A percentile compares a stretch with the other conserved stretches of the same genome.
phyloP scores from a whole-genome alignment of 2,113 vertebrate species.

The Cynoglossus semilaevis region DNA sequence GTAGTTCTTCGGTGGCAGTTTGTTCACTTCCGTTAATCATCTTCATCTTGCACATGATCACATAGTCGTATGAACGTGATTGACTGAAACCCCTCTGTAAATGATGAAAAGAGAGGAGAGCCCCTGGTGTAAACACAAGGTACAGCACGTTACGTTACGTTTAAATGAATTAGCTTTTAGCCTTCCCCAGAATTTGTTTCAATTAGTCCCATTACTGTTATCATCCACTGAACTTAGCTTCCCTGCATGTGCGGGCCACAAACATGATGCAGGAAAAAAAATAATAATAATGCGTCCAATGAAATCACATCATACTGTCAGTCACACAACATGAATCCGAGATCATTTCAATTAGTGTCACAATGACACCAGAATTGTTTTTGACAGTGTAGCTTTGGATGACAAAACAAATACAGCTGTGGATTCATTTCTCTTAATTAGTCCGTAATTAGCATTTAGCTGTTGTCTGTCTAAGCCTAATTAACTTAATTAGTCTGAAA shows the following conservation, averaged over 20 bases:
- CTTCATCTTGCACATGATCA: no score
- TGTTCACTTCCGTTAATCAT: no score
- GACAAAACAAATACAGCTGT: conserved; percentile 63
- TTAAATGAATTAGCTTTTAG: conserved; percentile 6
- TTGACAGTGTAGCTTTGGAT: conserved; percentile 51
- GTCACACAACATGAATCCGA: conserved; percentile 46
- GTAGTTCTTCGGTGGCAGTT: no score
- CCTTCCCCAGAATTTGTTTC: conserved; percentile 10
- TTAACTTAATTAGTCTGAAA: conserved; percentile 66
- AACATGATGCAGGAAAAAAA: conserved; percentile 18
- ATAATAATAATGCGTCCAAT: conserved; percentile 5
- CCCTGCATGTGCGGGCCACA: no score
- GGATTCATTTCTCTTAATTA: conserved; percentile 68
- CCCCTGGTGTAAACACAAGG: not conserved
- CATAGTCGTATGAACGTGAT: no score
- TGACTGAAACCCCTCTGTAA: no score
- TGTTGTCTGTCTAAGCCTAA: conserved; percentile 67
- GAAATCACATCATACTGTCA: conserved; percentile 33
- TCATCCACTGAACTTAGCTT: conserved; percentile 8
- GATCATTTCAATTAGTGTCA: conserved; percentile 43
- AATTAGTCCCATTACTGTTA: conserved; percentile 6
- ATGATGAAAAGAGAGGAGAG: no score
- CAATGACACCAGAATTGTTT: conserved; percentile 44
- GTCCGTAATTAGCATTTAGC: conserved; percentile 65
- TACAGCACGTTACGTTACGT: not conserved